Conservation (phyloP, 2,113 vertebrate species). For the Hymenochirus boettgeri region DNA sequence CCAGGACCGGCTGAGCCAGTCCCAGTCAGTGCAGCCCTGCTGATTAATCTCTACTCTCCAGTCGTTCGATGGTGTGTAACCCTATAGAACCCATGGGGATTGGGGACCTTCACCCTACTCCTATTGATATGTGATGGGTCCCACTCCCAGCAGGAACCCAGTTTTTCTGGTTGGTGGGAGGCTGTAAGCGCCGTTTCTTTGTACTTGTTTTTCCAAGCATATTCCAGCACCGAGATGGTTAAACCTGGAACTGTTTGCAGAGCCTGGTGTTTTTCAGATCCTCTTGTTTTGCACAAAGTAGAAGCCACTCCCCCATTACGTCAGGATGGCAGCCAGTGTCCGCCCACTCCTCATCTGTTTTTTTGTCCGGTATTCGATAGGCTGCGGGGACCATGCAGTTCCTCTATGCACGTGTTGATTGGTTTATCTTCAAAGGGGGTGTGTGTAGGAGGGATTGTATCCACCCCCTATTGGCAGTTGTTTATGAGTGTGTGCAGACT, state of each 20-base stretch:
- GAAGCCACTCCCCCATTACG: conserved; percentile 24
- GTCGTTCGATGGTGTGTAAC: too few species aligned
- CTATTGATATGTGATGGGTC: too few species aligned
- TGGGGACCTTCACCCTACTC: too few species aligned
- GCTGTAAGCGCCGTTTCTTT: neutral
- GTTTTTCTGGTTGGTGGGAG: neutral
- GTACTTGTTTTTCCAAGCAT: neutral
- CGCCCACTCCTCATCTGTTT: conserved; percentile 9
- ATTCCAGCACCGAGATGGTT: neutral
- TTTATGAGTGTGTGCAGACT: conserved; percentile 25
- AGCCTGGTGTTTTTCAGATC: conserved; percentile 38
- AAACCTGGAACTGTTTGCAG: conserved; percentile 30
- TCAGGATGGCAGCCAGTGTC: neutral
- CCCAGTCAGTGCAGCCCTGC: too few species aligned
- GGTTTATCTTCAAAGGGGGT: neutral
- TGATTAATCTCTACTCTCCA: too few species aligned
- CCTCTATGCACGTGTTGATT: neutral
- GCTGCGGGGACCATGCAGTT: conserved; percentile 2
- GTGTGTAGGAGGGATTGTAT: neutral
- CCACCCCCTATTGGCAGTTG: conserved; percentile 4
- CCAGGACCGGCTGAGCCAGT: too few species aligned
- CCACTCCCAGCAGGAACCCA: neutral
- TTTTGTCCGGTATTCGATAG: neutral
- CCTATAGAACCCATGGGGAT: too few species aligned
- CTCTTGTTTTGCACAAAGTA: conserved; percentile 36